Conservation (phyloP, 2,113 vertebrate genomes). For the Dipodomys spectabilis region DNA sequence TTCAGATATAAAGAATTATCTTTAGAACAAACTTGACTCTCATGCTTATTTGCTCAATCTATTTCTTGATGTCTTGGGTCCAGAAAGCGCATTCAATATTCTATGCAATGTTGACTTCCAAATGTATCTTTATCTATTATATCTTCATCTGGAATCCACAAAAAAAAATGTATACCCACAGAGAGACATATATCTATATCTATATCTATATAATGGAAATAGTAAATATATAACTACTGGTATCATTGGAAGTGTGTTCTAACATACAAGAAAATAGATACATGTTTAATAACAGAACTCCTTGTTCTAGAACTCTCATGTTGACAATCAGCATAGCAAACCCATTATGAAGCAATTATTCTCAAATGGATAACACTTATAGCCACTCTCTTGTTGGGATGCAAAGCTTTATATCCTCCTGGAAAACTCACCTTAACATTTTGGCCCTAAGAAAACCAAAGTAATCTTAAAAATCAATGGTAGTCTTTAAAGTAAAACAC, state of each 20-base stretch:
- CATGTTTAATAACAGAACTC: neutral
- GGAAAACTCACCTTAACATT: neutral
- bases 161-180: no score
- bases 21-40: neutral
- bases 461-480: neutral
- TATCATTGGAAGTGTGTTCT: neutral
- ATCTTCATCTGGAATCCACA: no score
- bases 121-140: no score
- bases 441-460: neutral
- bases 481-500: constrained; percentile 31
- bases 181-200: no score
- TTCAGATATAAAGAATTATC: neutral
- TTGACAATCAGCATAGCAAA: neutral
- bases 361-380: neutral
- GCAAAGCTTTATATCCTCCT: neutral
- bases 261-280: neutral
- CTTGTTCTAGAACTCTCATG: neutral
- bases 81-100: neutral
- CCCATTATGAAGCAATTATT: neutral
- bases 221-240: neutral
- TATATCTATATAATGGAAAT: neutral
- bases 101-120: neutral
- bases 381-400: neutral
- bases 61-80: neutral
- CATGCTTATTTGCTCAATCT: neutral